Percentiles rank a stretch among this genome's conserved stretches.
Conservation (phyloP, 2,797 vertebrate species). For the Cyclura pinguis region DNA sequence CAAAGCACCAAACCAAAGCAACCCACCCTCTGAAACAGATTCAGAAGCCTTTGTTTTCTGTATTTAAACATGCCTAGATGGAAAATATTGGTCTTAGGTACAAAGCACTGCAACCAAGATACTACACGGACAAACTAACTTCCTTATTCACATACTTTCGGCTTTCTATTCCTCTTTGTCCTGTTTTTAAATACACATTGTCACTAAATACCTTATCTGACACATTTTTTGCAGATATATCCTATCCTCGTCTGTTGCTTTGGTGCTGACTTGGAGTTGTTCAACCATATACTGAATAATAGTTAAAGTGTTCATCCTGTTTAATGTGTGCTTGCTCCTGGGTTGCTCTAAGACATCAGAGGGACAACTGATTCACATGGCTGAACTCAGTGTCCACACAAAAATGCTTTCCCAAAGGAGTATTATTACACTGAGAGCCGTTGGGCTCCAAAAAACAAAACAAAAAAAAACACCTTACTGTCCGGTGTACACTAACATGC, state of each 20-base stretch:
- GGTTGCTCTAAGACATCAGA: background rate
- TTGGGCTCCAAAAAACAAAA: conserved; percentile 14
- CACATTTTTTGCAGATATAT: background rate
- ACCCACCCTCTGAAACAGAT: background rate
- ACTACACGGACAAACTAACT: background rate
- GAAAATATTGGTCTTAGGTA: too few relatives aligned
- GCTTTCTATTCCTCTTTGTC: background rate
- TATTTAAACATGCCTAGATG: background rate
- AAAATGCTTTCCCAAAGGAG: conserved; percentile 55
- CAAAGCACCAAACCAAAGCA: background rate
- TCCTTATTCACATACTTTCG: too few relatives aligned
- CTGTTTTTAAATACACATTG: background rate
- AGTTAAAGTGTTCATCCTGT: background rate
- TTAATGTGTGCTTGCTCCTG: background rate
- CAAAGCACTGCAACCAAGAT: background rate
- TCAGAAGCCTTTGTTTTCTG: background rate
- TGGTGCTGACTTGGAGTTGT: background rate
- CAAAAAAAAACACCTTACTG: background rate
- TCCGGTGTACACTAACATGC: background rate
- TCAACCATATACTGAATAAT: background rate
- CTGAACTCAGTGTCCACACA: conserved; percentile 36
- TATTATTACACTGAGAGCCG: conserved; percentile 52
- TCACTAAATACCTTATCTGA: background rate
- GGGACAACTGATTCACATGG: conserved; percentile 28
- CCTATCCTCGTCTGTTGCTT: background rate